Evolutionary conservation across 2,113 vertebrate species (phyloP), one percentile per base, ranked within the genome.

Genomic region (Hucho hucho): DNA sequence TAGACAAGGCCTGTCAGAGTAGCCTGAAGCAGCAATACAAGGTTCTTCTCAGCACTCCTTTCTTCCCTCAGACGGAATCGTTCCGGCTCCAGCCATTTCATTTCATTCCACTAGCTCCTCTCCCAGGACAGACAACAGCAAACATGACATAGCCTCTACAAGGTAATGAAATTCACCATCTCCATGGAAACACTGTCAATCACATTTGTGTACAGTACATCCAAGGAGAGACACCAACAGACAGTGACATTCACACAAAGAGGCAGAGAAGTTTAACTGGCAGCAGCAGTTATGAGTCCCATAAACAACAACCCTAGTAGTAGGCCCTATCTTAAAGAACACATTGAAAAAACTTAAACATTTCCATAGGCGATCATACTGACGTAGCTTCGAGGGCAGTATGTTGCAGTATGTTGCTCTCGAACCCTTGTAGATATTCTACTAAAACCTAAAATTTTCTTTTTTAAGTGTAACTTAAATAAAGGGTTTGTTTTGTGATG

Each of bases 191-290:
- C 3, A 11, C 49, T 53, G 49, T 53, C 49, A 53, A 53, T 53
- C 49, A 75, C 84, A 84, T 87, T 84, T 89, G 49, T 53, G 87
- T 86, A 84, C 85, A 84, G 87, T 86, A 83, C 85, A 88, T 91
- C 91, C 86, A 90, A 84, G 83, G 76, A 26, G 49, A 53, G 49
- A 18, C 16, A 53, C 14, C 9, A 43, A 43, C 37, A 43, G 37
- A 53, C 3, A 53, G 11, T 16, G 14, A 53, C 14, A 53, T 53
- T 18, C 13, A 53, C 49, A 53, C 13, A 49, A 14, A 53, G 16
- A 53, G 49, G 47, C 47, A 16, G 49, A 4, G 37, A 43, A 11
- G 37, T 43, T 43, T 43, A 43, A 78, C 83, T 81, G 86, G 81
- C 79, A 84, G 79, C 82, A 43, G 9, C 7, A 43, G 2, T 73